Conservation (phyloP, 2,113 vertebrate genomes). For the Austrofundulus limnaeus region DNA sequence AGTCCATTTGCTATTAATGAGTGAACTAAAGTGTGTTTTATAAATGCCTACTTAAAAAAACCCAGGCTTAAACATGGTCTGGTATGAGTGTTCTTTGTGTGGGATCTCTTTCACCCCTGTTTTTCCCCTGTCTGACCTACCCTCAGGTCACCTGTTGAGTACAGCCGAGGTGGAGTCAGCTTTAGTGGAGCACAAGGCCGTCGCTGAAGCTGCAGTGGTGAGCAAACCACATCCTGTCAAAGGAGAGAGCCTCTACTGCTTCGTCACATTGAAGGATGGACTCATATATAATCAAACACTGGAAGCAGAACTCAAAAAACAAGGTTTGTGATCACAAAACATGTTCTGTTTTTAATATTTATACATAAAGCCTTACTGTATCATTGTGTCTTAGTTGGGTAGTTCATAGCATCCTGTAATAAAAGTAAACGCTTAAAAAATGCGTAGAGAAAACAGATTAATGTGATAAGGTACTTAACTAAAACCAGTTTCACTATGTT, state of each 20-base stretch:
- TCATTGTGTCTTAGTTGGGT: no score
- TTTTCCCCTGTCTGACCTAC: not conserved
- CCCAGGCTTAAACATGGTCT: no score
- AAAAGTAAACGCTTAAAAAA: no score
- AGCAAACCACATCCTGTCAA: slow-evolving; percentile 91
- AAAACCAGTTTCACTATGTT: not conserved
- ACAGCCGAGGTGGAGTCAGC: slow-evolving; percentile 96
- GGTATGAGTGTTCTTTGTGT: not conserved
- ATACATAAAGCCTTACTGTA: no score
- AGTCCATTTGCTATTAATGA: no score
- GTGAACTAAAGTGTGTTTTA: no score
- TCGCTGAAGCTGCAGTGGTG: slow-evolving; percentile 91
- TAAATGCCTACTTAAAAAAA: no score
- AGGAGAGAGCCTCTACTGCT: slow-evolving; percentile 96
- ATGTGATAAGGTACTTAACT: no score
- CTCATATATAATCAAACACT: slow-evolving; percentile 80
- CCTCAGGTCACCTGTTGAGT: slow-evolving; percentile 90
- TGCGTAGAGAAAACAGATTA: no score
- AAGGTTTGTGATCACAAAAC: slow-evolving; percentile 76
- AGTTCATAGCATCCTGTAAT: no score
- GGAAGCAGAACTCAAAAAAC: slow-evolving; percentile 85
- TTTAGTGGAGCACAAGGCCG: slow-evolving; percentile 83
- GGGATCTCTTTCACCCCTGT: not conserved
- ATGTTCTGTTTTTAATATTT: no score
- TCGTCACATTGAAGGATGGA: slow-evolving; percentile 89